phyloP scores from a whole-genome alignment of 2,797 vertebrate species.

The Hemibagrus guttatus region DNA sequence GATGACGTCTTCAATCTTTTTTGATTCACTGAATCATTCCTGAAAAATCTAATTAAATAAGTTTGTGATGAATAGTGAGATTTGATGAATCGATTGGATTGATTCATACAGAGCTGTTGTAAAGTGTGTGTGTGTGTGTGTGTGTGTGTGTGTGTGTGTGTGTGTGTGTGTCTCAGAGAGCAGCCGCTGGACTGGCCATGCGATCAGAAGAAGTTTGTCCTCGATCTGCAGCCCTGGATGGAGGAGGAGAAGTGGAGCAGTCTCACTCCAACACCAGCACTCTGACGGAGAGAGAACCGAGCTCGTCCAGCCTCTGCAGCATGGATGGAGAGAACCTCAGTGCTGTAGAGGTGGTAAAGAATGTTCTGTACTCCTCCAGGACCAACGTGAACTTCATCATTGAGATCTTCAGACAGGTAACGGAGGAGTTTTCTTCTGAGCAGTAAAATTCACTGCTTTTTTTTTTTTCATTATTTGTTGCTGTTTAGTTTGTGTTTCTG shows the following conservation, averaged over 20 bases:
- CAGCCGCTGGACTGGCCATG: constrained; percentile 90
- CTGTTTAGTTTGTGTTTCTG: too few species aligned
- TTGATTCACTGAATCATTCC: not conserved
- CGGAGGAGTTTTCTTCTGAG: not conserved
- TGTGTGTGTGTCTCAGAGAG: constrained; percentile 77
- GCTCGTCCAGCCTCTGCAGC: constrained; percentile 97
- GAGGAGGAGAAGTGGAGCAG: constrained; percentile 81
- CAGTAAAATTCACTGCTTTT: not conserved
- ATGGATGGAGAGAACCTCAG: constrained; percentile 96
- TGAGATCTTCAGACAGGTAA: constrained; percentile 98
- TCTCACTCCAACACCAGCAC: constrained; percentile 98
- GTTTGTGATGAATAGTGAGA: not conserved
- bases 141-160: constrained; percentile 41
- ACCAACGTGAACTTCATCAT: constrained; percentile 97
- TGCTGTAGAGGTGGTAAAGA: constrained; percentile 83
- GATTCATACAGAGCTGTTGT: not conserved
- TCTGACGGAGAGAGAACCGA: constrained; percentile 94
- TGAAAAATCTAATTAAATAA: not conserved
- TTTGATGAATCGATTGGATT: not conserved
- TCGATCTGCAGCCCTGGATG: constrained; percentile 76
- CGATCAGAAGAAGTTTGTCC: constrained; percentile 74
- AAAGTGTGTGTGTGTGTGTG: not conserved
- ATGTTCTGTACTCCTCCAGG: constrained; percentile 91
- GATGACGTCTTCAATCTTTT: not conserved
- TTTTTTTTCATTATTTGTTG: not conserved